Evolutionary conservation across 2,113 vertebrate species (phyloP).

Genomic region (Columbina picui): DNA sequence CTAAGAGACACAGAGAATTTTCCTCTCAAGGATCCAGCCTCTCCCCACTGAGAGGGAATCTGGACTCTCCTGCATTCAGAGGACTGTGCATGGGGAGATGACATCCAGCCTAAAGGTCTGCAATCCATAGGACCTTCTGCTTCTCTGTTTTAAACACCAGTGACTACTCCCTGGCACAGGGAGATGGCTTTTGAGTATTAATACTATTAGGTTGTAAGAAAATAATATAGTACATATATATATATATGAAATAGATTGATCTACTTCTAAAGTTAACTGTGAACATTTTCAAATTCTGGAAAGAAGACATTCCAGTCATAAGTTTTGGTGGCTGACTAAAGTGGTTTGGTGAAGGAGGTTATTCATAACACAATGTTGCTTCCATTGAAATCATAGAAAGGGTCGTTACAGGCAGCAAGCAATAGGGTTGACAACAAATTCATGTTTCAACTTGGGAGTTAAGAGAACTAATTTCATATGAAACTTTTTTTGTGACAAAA

Average conservation of each 20-base stretch:
- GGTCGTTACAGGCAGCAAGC: neutral
- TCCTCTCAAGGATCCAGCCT: neutral
- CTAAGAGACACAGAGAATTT: neutral
- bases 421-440: neutral
- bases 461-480: neutral
- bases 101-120: neutral
- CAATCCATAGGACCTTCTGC: neutral
- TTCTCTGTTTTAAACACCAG: neutral
- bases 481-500: neutral
- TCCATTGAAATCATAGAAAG: neutral
- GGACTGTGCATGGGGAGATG: too few species aligned
- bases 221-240: neutral
- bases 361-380: neutral
- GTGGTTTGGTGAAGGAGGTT: neutral
- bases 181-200: neutral
- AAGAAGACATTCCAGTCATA: neutral
- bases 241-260: neutral
- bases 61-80: neutral
- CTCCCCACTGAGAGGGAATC: neutral
- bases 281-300: neutral
- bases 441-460: neutral
- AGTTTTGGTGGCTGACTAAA: neutral
- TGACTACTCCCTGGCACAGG: neutral
- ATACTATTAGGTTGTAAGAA: neutral
- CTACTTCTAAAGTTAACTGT: neutral